A percentile compares a stretch with the other conserved stretches of the same genome.
These are phyloP conservation scores for Scophthalmus maximus DNA, from an alignment of 2,113 vertebrate species.

Conservation along the genomic window DNA sequence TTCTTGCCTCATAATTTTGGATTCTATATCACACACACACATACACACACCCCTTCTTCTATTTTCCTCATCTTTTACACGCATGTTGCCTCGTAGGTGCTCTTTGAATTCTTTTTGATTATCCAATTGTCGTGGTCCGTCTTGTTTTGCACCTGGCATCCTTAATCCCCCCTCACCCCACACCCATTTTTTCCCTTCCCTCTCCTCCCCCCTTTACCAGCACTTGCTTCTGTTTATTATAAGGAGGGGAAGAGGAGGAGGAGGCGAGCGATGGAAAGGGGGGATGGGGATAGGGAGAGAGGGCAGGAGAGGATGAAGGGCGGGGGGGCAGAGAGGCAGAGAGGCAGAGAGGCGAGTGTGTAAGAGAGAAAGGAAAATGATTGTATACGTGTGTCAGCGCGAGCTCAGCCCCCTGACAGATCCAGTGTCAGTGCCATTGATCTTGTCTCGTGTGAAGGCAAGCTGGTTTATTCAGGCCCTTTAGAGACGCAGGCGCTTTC, in stretches of 20 bases:
- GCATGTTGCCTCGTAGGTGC: not conserved
- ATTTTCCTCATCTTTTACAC: not conserved
- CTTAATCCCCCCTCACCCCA: not conserved
- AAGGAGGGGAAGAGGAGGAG: constrained; percentile 21
- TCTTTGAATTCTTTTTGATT: constrained; percentile 44
- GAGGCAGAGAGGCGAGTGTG: too few species aligned
- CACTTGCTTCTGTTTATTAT: constrained; percentile 27
- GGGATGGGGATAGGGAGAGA: constrained; percentile 29
- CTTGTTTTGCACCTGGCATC: constrained; percentile 58
- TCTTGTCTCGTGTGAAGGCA: constrained; percentile 42
- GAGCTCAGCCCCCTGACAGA: constrained; percentile 47
- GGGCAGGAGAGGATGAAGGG: too few species aligned
- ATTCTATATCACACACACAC: not conserved
- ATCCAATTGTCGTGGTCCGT: constrained; percentile 33
- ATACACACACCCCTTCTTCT: not conserved
- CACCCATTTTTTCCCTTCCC: not conserved
- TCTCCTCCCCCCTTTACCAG: constrained; percentile 1
- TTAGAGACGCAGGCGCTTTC: constrained; percentile 2
- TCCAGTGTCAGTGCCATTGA: constrained; percentile 58
- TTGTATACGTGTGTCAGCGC: constrained; percentile 44
- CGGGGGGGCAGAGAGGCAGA: too few species aligned
- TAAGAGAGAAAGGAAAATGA: constrained; percentile 41
- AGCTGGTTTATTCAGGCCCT: constrained; percentile 61
- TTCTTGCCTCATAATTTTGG: constrained; percentile 34
- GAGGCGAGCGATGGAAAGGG: constrained; percentile 53